These are phyloP conservation scores for Drosophila barbarae DNA, from an alignment of 2,888 invertebrate species.

Conservation along the genomic window DNA sequence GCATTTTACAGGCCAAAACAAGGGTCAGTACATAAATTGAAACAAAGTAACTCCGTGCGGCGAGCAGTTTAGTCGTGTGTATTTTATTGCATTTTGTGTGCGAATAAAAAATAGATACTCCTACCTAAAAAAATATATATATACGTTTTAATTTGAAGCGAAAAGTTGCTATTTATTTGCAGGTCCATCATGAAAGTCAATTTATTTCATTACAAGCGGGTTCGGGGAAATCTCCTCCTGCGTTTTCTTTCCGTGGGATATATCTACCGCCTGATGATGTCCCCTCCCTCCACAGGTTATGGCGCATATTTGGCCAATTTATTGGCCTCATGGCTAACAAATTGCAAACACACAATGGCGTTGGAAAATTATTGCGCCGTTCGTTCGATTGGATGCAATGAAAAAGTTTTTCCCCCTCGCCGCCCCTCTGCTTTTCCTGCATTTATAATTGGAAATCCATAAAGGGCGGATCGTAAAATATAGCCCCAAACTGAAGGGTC, in stretches of 20 bases:
- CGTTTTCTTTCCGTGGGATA: constrained; percentile 12
- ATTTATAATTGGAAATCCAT: constrained; percentile 49
- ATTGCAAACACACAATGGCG: constrained; percentile 68
- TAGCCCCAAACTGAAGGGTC: constrained; percentile 11
- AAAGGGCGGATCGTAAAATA: constrained; percentile 37
- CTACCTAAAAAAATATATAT: constrained; percentile 1
- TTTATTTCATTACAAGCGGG: constrained; percentile 70
- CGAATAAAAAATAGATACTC: constrained; percentile 13
- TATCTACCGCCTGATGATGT: constrained; percentile 20
- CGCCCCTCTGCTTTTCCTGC: constrained; percentile 26
- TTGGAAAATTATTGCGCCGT: constrained; percentile 54
- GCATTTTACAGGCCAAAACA: constrained; percentile 66
- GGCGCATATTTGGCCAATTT: constrained; percentile 63
- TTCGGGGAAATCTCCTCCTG: constrained; percentile 21
- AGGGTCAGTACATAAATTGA: constrained; percentile 22
- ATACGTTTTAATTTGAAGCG: constrained; percentile 60
- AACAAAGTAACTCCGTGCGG: constrained; percentile 32
- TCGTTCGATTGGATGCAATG: constrained; percentile 50
- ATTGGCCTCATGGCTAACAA: constrained; percentile 68
- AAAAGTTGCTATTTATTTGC: constrained; percentile 62
- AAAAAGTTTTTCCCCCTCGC: constrained; percentile 42
- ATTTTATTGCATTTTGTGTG: constrained; percentile 29
- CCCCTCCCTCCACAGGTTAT: constrained; percentile 46
- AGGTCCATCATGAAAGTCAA: constrained; percentile 64
- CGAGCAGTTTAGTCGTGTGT: constrained; percentile 52